A percentile compares a stretch with the other conserved stretches of the same genome.
Evolutionary conservation across 2,888 invertebrate species (phyloP).

Genomic region (Hirudinaria manillensis): DNA sequence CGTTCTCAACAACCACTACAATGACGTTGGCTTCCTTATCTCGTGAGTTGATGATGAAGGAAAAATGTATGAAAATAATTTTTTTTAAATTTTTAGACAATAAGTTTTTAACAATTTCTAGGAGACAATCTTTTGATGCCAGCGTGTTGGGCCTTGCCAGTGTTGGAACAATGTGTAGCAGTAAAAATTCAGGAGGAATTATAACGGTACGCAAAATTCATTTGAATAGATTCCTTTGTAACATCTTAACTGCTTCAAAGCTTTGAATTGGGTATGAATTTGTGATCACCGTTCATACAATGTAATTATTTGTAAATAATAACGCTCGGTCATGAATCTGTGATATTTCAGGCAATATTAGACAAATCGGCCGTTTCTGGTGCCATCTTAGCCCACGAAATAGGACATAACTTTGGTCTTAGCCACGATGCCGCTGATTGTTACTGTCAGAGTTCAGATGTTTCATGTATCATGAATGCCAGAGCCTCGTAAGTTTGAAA

Average conservation of each 20-base stretch:
- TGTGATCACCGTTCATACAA: too few species aligned
- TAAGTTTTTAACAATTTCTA: not conserved
- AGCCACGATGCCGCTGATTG: slow-evolving; percentile 84
- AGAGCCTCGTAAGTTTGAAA: slow-evolving; percentile 71
- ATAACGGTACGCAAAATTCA: slow-evolving; percentile 4
- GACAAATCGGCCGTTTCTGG: slow-evolving; percentile 58
- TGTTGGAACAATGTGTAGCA: slow-evolving; percentile 22
- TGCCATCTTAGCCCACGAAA: slow-evolving; percentile 93
- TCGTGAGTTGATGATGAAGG: slow-evolving; percentile 16
- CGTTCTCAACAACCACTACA: not conserved
- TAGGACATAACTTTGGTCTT: slow-evolving; percentile 99
- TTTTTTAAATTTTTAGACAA: too few species aligned
- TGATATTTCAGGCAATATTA: slow-evolving; percentile 10
- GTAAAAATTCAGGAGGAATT: slow-evolving; percentile 7
- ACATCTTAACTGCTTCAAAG: not conserved
- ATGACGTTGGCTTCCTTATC: slow-evolving; percentile 23
- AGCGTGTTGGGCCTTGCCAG: slow-evolving; percentile 20
- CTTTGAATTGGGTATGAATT: not conserved
- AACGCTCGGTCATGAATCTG: too few species aligned
- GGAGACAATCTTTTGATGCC: not conserved
- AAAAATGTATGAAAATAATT: too few species aligned
- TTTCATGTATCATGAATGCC: slow-evolving; percentile 84
- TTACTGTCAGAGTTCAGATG: slow-evolving; percentile 61
- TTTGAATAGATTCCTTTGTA: not conserved
- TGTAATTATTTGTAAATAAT: too few species aligned